Evolutionary conservation across 1,140 invertebrate genomes (phyloP).

Genomic region (Drosophila ficusphila): DNA sequence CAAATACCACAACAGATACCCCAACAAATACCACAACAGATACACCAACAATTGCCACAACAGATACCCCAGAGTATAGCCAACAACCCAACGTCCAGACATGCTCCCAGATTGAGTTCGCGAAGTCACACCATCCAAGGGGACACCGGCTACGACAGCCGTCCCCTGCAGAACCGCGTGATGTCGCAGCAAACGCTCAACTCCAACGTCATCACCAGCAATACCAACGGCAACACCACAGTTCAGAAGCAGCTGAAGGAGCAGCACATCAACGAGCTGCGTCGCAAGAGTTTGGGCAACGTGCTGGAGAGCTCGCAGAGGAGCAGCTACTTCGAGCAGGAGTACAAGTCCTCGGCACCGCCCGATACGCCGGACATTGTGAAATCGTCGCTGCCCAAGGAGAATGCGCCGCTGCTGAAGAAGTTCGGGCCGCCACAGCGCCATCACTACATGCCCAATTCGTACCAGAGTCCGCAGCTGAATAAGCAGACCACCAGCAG

Average conservation of each 20-base stretch:
- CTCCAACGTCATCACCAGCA: slow-evolving; percentile 6
- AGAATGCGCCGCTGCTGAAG: slow-evolving; percentile 72
- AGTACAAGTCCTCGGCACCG: slow-evolving; percentile 79
- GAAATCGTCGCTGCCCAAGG: slow-evolving; percentile 80
- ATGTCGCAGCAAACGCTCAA: slow-evolving; percentile 61
- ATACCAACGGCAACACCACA: neutral
- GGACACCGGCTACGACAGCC: slow-evolving; percentile 24
- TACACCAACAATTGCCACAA: neutral
- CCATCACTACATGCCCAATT: slow-evolving; percentile 79
- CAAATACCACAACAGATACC: neutral
- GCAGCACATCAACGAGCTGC: slow-evolving; percentile 48
- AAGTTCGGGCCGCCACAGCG: slow-evolving; percentile 81
- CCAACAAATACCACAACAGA: neutral
- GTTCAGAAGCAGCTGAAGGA: slow-evolving; percentile 20
- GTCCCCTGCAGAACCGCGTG: slow-evolving; percentile 43
- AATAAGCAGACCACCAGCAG: slow-evolving; percentile 17
- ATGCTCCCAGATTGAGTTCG: slow-evolving; percentile 35
- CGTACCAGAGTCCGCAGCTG: slow-evolving; percentile 75
- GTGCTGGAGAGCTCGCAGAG: slow-evolving; percentile 50
- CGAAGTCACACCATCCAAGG: slow-evolving; percentile 60
- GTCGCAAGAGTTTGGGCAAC: slow-evolving; percentile 75
- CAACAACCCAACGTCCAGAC: neutral
- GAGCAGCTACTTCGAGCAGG: slow-evolving; percentile 42
- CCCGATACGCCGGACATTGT: slow-evolving; percentile 79
- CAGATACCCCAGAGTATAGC: neutral